Conservation (phyloP, 2,797 vertebrate species). For the Cryptoblepharus egeriae region DNA sequence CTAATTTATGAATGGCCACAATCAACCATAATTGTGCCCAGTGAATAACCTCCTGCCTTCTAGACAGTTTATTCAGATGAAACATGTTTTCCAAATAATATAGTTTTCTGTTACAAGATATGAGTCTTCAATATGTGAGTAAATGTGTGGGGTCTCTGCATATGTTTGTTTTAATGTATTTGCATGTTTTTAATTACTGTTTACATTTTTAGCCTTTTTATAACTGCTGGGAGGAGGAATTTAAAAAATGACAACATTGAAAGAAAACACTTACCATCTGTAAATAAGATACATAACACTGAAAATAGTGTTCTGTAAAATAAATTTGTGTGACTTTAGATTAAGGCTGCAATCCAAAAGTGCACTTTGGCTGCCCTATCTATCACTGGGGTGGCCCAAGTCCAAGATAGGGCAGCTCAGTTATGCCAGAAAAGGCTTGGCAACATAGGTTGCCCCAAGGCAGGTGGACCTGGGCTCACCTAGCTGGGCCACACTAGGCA, state of each 20-base stretch:
- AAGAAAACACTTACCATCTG: neutral
- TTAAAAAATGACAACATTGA: neutral
- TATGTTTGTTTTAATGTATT: constrained; percentile 16
- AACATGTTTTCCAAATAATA: constrained; percentile 13
- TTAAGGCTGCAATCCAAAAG: no score
- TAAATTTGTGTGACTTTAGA: neutral
- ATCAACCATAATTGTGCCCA: neutral
- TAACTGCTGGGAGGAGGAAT: neutral
- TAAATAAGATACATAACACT: constrained; percentile 2
- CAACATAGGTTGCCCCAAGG: no score
- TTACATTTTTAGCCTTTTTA: constrained; percentile 9
- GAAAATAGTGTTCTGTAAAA: neutral
- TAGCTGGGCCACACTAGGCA: no score
- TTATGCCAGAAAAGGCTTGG: no score
- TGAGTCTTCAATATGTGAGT: neutral
- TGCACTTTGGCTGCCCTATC: no score
- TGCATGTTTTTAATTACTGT: constrained; percentile 7
- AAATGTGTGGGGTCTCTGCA: neutral
- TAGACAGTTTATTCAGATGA: constrained; percentile 1
- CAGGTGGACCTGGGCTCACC: no score
- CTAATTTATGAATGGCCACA: neutral
- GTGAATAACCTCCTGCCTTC: neutral
- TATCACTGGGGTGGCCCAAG: no score
- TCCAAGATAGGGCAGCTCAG: no score
- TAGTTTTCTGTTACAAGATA: neutral